Evolutionary conservation across 2,113 vertebrate genomes (phyloP), one percentile per base, ranked within the genome.

Genomic region (Fulica atra): DNA sequence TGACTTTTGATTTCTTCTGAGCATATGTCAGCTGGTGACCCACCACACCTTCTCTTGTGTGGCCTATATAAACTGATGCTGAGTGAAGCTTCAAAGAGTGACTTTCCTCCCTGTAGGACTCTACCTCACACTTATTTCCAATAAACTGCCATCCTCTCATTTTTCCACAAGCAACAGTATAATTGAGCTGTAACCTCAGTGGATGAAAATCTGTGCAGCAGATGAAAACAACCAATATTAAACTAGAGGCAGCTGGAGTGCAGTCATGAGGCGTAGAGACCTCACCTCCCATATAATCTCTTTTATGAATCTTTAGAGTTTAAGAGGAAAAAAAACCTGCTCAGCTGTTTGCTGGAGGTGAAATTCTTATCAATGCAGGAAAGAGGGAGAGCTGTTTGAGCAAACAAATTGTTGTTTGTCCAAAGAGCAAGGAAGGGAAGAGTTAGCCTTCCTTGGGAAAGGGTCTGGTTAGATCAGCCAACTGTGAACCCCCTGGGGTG

Each of bases 31-130:
- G 82, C 93, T 96, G 64, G 70, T 95, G 84, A 85, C 89, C 84
- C 73, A 89, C 83, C 84, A 85, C 89, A 92, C 85, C 93, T 96
- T 92, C 79, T 88, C 93, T 90, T 93, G 83, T 96, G 95, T 93
- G 92, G 95, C 88, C 95, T 38, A 1, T 40, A 68, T 95, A 93
- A 96, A 90, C 79, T 2, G 0, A 40, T 31, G 64, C 63, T 0
- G 8, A 86, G 71, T 2, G 3, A 77, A 56, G 79, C 86, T 96
- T 96, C 95, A 96, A 95, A 95, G 91, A 61, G 68, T 36, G 60
- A 54, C 64, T 94, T 93, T 90, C 48, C 51, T 92, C 87, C 60
- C 82, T 80, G 76, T 83, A 89, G 61, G 81, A 70, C 59, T 81
- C 70, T 77, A 18, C 89, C 74, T 95, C 89, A 92, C 85, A 66